Percentiles rank a stretch among this genome's conserved stretches.
Evolutionary conservation across 92 coral and sea anemone species (phyloP).

Genomic region (Palythoa grandiflora): DNA sequence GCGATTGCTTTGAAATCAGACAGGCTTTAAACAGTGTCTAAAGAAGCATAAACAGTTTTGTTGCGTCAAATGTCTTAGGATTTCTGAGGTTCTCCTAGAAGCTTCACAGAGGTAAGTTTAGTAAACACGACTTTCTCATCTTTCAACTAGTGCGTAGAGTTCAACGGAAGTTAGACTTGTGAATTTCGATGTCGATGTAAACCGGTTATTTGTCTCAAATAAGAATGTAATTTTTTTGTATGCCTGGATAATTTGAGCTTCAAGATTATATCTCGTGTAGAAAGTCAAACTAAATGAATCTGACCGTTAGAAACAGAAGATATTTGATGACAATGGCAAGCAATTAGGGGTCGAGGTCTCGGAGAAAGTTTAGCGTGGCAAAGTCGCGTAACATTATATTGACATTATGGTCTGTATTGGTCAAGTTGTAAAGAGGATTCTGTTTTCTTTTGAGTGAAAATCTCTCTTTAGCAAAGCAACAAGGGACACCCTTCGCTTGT

Average conservation of each 20-base stretch:
- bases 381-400: conserved; percentile 6
- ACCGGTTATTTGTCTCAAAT: neutral
- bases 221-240: neutral
- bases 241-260: neutral
- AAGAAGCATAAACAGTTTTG: neutral
- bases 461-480: neutral
- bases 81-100: neutral
- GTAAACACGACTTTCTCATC: conserved; percentile 7
- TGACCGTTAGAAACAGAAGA: neutral
- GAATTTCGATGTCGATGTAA: neutral
- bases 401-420: neutral
- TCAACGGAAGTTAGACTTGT: conserved; percentile 22
- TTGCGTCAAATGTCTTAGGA: neutral
- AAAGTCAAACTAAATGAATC: neutral
- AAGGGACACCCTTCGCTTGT: neutral
- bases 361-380: neutral
- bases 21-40: conserved; percentile 7
- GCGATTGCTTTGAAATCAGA: conserved; percentile 13
- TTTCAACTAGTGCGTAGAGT: neutral
- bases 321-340: neutral
- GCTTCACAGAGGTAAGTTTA: conserved; percentile 20
- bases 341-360: neutral
- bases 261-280: neutral
- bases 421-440: neutral
- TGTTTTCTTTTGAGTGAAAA: neutral